These are phyloP conservation scores for Pygoscelis adeliae DNA, from an alignment of 2,113 vertebrate genomes.

Conservation along the genomic window DNA sequence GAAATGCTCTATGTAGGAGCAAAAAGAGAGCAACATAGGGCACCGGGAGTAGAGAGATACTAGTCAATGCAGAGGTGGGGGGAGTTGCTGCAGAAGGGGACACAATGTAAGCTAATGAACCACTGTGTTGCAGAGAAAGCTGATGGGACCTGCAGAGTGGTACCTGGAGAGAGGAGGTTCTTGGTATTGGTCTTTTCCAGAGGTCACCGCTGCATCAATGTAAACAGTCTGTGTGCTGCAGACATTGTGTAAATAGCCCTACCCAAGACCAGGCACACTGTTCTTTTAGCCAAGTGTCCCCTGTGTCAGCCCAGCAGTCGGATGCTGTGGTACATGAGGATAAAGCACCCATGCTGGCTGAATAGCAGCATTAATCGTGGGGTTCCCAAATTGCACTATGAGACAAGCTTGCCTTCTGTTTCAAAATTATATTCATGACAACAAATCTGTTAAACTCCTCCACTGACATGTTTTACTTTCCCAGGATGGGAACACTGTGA, in stretches of 20 bases:
- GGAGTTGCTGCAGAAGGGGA: neutral
- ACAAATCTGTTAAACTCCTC: conserved; percentile 75
- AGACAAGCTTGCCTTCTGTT: conserved; percentile 75
- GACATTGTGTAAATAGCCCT: neutral
- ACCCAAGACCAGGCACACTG: neutral
- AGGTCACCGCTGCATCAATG: neutral
- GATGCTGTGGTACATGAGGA: neutral
- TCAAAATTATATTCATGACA: conserved; percentile 62
- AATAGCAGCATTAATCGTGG: conserved; percentile 61
- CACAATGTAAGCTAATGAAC: neutral
- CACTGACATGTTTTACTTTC: conserved; percentile 65
- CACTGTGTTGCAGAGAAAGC: neutral
- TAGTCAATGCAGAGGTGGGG: accelerated
- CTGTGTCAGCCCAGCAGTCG: neutral
- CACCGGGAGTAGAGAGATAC: neutral
- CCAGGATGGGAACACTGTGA: conserved; percentile 55
- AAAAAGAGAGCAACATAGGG: neutral
- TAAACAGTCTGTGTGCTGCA: neutral
- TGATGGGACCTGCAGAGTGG: neutral
- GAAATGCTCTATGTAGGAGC: neutral
- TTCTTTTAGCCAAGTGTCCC: neutral
- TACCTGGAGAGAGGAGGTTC: neutral
- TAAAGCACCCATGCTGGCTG: conserved; percentile 2
- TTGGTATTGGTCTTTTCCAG: neutral
- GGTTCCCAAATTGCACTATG: conserved; percentile 25